phyloP scores from a whole-genome alignment of 2,113 vertebrate species.

The Sardina pilchardus region DNA sequence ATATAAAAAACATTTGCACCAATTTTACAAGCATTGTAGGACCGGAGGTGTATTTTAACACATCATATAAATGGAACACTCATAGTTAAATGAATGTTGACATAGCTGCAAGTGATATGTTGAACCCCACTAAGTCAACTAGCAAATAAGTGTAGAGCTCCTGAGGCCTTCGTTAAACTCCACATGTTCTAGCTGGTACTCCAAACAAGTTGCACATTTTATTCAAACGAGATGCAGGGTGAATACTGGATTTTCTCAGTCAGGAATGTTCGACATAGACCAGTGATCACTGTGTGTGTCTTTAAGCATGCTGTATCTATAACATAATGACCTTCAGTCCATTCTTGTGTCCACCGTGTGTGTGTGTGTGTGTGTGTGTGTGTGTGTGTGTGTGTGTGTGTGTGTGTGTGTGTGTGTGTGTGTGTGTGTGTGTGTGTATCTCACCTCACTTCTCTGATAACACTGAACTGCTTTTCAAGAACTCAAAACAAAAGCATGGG shows the following conservation, averaged over 20 bases:
- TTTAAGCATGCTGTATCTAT: no score
- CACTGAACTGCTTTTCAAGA: background rate
- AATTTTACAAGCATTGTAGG: background rate
- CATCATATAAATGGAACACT: background rate
- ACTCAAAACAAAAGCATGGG: background rate
- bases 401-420: background rate
- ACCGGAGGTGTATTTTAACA: background rate
- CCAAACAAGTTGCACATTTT: background rate
- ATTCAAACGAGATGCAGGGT: background rate
- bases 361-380: background rate
- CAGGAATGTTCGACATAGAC: background rate
- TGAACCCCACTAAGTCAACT: background rate
- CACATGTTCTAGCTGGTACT: no score
- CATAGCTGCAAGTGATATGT: background rate
- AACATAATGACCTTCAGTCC: background rate
- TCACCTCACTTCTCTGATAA: background rate
- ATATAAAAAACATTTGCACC: background rate
- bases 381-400: background rate
- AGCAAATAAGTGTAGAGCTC: background rate
- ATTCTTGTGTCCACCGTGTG: background rate
- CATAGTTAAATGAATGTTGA: background rate
- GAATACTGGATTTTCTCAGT: background rate
- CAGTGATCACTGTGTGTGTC: background rate
- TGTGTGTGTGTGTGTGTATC: background rate
- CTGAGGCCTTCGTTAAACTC: background rate